Evolutionary conservation across 2,888 invertebrate genomes (phyloP).

Genomic region (Eupithecia centaureata): DNA sequence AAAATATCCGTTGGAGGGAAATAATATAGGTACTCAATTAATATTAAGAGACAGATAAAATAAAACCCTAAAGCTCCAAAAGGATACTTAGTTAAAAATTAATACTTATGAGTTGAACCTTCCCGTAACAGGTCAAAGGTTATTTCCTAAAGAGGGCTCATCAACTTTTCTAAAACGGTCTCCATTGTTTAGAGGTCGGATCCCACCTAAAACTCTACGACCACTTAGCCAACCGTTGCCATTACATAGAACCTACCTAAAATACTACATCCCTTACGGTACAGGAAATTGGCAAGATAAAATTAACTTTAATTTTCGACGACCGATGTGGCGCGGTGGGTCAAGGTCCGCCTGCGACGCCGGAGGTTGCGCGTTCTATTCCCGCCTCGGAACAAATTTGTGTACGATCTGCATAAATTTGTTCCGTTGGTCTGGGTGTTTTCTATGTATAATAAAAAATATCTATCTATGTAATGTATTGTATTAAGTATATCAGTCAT

Average conservation of each 20-base stretch:
- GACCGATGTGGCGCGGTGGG: too few relatives aligned
- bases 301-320: too few relatives aligned
- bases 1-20: background rate
- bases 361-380: too few relatives aligned
- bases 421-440: too few relatives aligned
- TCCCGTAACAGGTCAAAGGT: constrained; percentile 41
- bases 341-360: too few relatives aligned
- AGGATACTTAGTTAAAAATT: constrained; percentile 31
- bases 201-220: constrained; percentile 52
- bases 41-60: constrained; percentile 16
- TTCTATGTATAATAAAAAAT: too few relatives aligned
- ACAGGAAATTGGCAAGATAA: constrained; percentile 48
- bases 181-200: constrained; percentile 50
- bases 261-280: constrained; percentile 47
- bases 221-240: constrained; percentile 49
- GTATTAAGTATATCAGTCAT: too few relatives aligned
- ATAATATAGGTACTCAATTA: background rate
- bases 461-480: too few relatives aligned
- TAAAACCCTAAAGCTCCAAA: constrained; percentile 14
- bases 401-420: too few relatives aligned
- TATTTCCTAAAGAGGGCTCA: constrained; percentile 43
- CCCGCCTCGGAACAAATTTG: too few relatives aligned
- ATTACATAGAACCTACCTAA: constrained; percentile 41
- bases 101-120: constrained; percentile 32
- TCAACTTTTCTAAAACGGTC: constrained; percentile 47